Base-by-base conservation (phyloP, 1,140 invertebrate genomes). In the Nymphalis io region DNA sequence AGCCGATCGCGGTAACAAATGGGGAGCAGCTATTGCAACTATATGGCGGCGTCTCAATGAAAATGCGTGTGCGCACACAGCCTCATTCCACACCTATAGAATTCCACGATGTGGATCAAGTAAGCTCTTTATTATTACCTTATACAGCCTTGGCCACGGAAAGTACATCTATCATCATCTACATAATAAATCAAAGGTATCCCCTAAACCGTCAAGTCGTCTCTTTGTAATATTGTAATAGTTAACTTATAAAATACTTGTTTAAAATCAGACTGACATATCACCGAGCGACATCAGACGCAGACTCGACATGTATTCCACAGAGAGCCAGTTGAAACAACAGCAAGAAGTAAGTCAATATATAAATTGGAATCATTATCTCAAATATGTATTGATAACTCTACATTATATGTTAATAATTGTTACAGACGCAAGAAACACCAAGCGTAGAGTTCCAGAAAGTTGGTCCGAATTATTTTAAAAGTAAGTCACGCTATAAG, bases 1-100 rank as follows among this genome's bases (percentile, higher is more conserved):
- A 75, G 16, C 78, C 85, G 3, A 74, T 88, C n/a, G 80, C 77
- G n/a, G 69, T 78, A 18, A 60, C 77, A 6, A 80, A 81, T 6
- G 87, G 87, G 0, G 85, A 89, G 21, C 85, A 87, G 5, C 63
- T 89, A 15, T 42, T 89, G n/a, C 87, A 88, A 53, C 51, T 88
- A 23, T 6, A 48, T 10, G 75, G 71, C 33, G 77, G 78, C 5
- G 18, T 71, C 16, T 88, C 83, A 3, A 67, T 89, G 23, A 89
- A 89, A 67, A 55, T 85, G 73, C 80, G 82, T 38, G 79, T 85
- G 55, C 77, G 76, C 53, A 79, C 76, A 2, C 64, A 85, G 27
- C 87, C 83, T 1, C 84, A 87, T 38, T 85, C 87, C 16, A 80
- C 85, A 38, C 77, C 81, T 8, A 39, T 89, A 15, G 84, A 85